phyloP scores from a whole-genome alignment of 1,140 invertebrate species.

The Drosophila takahashii region DNA sequence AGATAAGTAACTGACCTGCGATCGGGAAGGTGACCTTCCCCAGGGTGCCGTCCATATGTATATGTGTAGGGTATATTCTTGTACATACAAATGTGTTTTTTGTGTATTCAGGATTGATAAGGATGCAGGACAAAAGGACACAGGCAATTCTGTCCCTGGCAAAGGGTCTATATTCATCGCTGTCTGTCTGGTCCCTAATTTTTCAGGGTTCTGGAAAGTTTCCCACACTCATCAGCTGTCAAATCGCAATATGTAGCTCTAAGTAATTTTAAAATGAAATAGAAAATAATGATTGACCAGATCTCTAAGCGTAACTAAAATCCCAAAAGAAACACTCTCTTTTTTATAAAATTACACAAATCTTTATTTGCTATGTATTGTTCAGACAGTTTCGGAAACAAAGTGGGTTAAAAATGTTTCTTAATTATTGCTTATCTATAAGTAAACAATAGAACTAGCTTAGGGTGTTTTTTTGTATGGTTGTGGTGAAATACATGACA shows the following conservation, averaged over 20 bases:
- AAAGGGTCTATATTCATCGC: constrained; percentile 10
- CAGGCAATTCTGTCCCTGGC: constrained; percentile 16
- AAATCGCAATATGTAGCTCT: background rate
- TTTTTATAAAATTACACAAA: constrained; percentile 34
- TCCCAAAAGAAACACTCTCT: background rate
- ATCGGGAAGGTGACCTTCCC: constrained; percentile 42
- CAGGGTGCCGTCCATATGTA: background rate
- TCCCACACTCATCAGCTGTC: constrained; percentile 50
- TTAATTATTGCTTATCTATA: constrained; percentile 14
- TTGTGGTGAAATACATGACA: constrained; percentile 10
- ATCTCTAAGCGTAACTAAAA: background rate
- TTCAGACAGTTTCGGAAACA: constrained; percentile 14
- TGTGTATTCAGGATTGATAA: constrained; percentile 47
- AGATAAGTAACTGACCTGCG: constrained; percentile 48
- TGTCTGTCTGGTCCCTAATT: constrained; percentile 18
- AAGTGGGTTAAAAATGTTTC: constrained; percentile 19
- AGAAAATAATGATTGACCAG: too few relatives aligned
- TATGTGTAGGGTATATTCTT: background rate
- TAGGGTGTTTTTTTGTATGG: constrained; percentile 12
- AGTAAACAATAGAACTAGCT: constrained; percentile 16
- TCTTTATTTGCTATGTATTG: constrained; percentile 33
- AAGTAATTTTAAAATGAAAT: too few relatives aligned
- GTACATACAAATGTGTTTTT: background rate
- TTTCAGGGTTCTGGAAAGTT: constrained; percentile 12
- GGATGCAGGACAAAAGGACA: constrained; percentile 23